Percentiles rank a stretch among this genome's conserved stretches.
Conservation (phyloP, 2,797 vertebrate species). For the Naso thynnoides region DNA sequence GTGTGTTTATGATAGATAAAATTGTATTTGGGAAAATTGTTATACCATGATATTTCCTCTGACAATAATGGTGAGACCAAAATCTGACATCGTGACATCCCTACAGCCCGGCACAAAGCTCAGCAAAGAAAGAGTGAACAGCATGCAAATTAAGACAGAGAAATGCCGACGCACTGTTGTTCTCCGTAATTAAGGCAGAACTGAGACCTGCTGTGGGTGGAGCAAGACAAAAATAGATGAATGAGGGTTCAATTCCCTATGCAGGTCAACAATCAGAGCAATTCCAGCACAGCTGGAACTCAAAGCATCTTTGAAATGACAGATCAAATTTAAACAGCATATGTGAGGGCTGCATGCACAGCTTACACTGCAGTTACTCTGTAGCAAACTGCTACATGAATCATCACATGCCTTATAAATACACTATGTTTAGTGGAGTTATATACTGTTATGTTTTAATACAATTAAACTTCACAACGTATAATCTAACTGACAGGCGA, state of each 20-base stretch:
- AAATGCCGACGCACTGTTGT: not conserved
- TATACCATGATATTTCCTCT: too few species aligned
- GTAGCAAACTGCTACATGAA: not conserved
- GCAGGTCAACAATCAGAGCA: not conserved
- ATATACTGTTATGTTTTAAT: not conserved
- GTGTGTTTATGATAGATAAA: too few species aligned
- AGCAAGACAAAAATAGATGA: not conserved
- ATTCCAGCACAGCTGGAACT: not conserved
- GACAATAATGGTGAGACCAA: too few species aligned
- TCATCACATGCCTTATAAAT: not conserved
- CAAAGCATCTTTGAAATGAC: not conserved
- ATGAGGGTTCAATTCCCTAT: not conserved
- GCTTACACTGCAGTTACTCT: not conserved
- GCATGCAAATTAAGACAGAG: constrained; percentile 45
- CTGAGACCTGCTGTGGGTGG: not conserved
- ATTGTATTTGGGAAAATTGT: too few species aligned
- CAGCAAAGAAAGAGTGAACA: constrained; percentile 19
- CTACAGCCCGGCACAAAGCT: too few species aligned
- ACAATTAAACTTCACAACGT: not conserved
- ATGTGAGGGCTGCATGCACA: not conserved
- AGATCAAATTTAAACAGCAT: not conserved
- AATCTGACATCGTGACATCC: too few species aligned
- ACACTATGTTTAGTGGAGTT: not conserved
- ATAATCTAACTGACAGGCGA: not conserved
- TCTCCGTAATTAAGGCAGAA: not conserved